phyloP scores from a whole-genome alignment of 2,888 invertebrate genomes.

The Punctoribates punctum region DNA sequence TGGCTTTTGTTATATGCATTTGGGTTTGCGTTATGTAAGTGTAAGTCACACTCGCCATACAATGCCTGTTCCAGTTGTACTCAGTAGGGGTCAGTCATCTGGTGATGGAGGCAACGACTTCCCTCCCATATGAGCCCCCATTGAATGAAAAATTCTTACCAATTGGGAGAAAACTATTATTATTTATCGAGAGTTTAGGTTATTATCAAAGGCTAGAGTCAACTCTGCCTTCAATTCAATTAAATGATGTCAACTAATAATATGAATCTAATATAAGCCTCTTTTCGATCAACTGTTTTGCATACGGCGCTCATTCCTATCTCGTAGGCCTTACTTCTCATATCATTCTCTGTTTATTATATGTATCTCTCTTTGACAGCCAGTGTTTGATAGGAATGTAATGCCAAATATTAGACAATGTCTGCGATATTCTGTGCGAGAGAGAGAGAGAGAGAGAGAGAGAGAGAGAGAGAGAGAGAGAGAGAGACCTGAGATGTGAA shows the following conservation, averaged over 20 bases:
- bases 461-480: too few relatives aligned
- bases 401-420: not conserved
- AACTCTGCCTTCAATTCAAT: conserved; percentile 6
- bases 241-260: conserved; percentile 6
- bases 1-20: conserved; percentile 5
- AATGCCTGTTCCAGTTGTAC: not conserved
- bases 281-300: not conserved
- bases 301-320: not conserved
- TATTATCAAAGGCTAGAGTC: not conserved
- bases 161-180: not conserved
- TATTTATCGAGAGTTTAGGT: not conserved
- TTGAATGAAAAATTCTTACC: too few relatives aligned
- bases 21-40: conserved; percentile 29
- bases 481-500: too few relatives aligned
- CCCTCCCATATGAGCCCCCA: not conserved
- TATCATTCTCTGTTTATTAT: not conserved
- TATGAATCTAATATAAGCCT: conserved; percentile 10
- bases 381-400: conserved; percentile 29
- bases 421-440: not conserved
- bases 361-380: conserved; percentile 30
- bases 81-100: conserved; percentile 35
- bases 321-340: not conserved
- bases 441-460: too few relatives aligned
- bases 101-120: conserved; percentile 22
- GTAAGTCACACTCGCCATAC: not conserved